These are phyloP conservation scores for Ormyrus rosae DNA, from an alignment of 2,888 invertebrate genomes.

Conservation along the genomic window DNA sequence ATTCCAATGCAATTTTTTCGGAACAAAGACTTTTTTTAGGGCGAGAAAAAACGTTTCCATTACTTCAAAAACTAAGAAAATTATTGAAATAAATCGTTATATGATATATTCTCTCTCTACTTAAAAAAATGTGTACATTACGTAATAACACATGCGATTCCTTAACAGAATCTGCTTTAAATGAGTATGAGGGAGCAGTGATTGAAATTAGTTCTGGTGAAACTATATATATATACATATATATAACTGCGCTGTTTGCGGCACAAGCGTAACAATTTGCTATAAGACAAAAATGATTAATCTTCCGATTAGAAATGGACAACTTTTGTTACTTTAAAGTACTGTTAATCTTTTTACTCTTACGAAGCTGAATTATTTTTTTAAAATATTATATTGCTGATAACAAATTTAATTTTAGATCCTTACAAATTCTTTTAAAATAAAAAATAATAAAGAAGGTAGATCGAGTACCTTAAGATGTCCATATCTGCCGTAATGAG, in stretches of 20 bases:
- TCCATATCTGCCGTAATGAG: conserved; percentile 13
- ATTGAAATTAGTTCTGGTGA: neutral
- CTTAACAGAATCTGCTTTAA: conserved; percentile 21
- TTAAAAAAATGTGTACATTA: conserved; percentile 30
- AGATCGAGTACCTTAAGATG: conserved; percentile 6
- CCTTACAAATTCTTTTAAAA: neutral
- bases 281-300: conserved; percentile 15
- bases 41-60: conserved; percentile 7
- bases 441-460: conserved; percentile 4
- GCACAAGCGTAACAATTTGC: conserved; percentile 9
- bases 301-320: conserved; percentile 21
- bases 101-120: conserved; percentile 29
- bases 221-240: neutral
- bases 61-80: conserved; percentile 19
- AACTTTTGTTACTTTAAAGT: conserved; percentile 30
- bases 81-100: conserved; percentile 26
- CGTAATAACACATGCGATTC: conserved; percentile 3
- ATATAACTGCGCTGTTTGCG: conserved; percentile 20
- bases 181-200: conserved; percentile 2
- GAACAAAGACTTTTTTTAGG: conserved; percentile 17
- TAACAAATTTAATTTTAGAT: too few species aligned
- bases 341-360: neutral
- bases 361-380: neutral
- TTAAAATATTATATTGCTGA: too few species aligned
- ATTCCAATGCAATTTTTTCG: conserved; percentile 40